Percentiles rank a stretch among this genome's conserved stretches.
These are phyloP conservation scores for Regulus satrapa DNA, from an alignment of 2,113 vertebrate species.

Conservation along the genomic window DNA sequence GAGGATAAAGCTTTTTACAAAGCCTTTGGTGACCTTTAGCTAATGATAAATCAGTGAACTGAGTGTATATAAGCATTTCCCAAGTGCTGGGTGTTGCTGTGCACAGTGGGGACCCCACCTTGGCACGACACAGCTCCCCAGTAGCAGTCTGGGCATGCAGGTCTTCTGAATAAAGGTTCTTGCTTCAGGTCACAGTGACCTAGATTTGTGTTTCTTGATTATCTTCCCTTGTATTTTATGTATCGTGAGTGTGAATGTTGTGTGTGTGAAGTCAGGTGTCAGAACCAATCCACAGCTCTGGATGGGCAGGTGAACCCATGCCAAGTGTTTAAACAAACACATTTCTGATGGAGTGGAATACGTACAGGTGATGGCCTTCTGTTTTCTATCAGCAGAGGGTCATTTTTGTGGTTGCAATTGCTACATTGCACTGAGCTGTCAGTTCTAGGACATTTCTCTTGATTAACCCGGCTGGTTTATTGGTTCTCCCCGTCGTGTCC, in stretches of 20 bases:
- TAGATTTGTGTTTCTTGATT: background rate
- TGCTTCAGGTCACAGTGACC: background rate
- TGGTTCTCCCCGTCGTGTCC: background rate
- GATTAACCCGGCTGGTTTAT: rapidly evolving
- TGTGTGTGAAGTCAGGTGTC: background rate
- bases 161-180: background rate
- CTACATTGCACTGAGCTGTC: background rate
- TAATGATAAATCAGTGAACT: conserved; percentile 25
- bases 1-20: conserved; percentile 22
- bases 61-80: background rate
- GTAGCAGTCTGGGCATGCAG: background rate
- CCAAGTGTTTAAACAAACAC: background rate
- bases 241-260: background rate
- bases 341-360: background rate
- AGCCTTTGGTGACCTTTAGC: conserved; percentile 42
- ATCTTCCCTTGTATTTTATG: background rate
- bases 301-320: background rate
- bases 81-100: background rate
- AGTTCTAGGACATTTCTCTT: background rate
- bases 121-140: background rate
- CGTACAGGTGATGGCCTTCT: background rate
- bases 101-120: background rate
- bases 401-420: background rate
- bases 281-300: background rate
- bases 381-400: background rate